A percentile compares a stretch with the other conserved stretches of the same genome.
Conservation (phyloP, 2,113 vertebrate genomes). For the Propithecus coquereli region DNA sequence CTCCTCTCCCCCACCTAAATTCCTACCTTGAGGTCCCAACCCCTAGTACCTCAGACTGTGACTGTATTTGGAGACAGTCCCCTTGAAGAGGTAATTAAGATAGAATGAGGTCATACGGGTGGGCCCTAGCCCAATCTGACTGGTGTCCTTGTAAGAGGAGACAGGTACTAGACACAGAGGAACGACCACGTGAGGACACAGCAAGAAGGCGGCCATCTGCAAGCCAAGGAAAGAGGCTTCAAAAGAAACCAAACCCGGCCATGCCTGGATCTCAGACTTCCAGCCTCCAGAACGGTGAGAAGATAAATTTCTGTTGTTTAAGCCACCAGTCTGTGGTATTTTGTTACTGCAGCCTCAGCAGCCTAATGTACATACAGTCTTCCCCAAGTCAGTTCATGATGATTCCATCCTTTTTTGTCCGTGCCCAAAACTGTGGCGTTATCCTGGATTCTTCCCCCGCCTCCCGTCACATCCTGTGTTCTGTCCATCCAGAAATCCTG, state of each 20-base stretch:
- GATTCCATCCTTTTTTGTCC: not conserved
- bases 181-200: not conserved
- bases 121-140: not conserved
- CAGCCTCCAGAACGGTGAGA: not conserved
- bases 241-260: not conserved
- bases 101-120: not conserved
- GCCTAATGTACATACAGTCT: no score
- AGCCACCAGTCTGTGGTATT: not conserved
- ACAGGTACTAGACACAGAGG: not conserved
- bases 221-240: not conserved
- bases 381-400: not conserved
- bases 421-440: not conserved
- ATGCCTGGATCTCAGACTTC: not conserved
- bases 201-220: not conserved
- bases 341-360: not conserved
- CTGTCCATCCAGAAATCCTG: not conserved
- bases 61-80: not conserved
- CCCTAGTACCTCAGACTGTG: not conserved
- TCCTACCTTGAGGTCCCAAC: not conserved
- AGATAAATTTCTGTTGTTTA: not conserved
- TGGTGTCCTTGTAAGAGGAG: not conserved
- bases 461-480: not conserved
- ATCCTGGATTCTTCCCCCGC: not conserved
- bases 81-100: not conserved
- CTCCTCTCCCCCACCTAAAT: fast-evolving